Conservation (phyloP, 1,140 invertebrate genomes). For the Bombus picipes region DNA sequence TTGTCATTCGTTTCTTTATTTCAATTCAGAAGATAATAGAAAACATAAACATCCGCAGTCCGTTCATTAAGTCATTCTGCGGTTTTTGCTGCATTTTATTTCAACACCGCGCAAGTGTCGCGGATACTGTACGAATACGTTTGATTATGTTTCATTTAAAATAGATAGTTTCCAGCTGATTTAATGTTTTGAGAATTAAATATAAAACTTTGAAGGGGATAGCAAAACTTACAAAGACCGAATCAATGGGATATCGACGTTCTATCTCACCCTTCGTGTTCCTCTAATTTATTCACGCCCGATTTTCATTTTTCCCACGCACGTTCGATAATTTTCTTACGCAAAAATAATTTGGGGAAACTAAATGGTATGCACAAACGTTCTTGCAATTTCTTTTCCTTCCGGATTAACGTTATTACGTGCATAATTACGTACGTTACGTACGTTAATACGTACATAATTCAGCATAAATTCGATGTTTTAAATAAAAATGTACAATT, state of each 20-base stretch:
- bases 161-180: neutral
- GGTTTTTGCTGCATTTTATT: no score
- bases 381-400: neutral
- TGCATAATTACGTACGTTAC: no score
- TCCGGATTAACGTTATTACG: neutral
- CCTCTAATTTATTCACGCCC: neutral
- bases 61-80: no score
- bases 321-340: neutral
- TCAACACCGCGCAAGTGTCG: no score
- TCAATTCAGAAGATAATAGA: no score
- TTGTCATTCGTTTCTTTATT: neutral
- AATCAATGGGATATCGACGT: neutral
- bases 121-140: no score
- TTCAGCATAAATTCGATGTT: neutral
- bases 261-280: neutral
- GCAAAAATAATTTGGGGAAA: neutral
- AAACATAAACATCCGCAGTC: neutral
- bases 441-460: no score
- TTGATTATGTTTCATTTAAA: neutral
- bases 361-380: fast-evolving
- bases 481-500: no score
- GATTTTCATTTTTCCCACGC: neutral
- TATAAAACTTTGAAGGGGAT: neutral
- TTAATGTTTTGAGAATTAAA: neutral
- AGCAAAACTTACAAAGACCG: neutral